Conservation (phyloP, 92 coral and sea anemone species). For the Galaxea fascicularis region DNA sequence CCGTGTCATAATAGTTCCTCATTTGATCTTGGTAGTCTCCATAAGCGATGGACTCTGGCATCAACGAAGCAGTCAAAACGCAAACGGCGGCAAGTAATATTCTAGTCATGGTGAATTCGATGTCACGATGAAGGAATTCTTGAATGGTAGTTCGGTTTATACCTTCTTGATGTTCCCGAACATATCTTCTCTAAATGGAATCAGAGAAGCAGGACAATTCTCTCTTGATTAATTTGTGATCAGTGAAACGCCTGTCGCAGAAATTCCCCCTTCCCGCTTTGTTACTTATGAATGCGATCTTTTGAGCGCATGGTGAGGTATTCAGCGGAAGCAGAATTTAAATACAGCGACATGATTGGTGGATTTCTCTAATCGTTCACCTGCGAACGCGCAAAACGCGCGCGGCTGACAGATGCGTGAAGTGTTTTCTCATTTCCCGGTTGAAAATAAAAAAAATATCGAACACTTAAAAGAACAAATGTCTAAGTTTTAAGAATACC, state of each 20-base stretch:
- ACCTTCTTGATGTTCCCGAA: neutral
- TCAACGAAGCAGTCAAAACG: constrained; percentile 5
- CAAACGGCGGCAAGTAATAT: neutral
- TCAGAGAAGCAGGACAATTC: constrained; percentile 35
- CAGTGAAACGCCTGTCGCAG: constrained; percentile 25
- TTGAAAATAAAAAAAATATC: no score
- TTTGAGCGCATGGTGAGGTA: constrained; percentile 19
- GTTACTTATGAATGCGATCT: constrained; percentile 34
- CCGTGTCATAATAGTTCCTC: constrained; percentile 38
- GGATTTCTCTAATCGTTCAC: neutral
- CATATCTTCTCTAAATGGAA: constrained; percentile 27
- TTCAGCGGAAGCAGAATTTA: constrained; percentile 23
- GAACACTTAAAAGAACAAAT: no score
- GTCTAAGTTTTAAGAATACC: no score
- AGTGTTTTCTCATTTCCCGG: no score
- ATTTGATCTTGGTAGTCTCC: constrained; percentile 22
- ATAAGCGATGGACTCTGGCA: constrained; percentile 22
- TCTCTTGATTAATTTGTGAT: constrained; percentile 29
- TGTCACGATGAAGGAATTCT: neutral
- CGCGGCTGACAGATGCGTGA: neutral
- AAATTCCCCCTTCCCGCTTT: constrained; percentile 33
- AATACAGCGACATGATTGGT: constrained; percentile 39
- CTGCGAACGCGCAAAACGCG: constrained; percentile 32
- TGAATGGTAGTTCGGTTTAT: neutral
- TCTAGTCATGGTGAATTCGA: constrained; percentile 23